These are phyloP conservation scores for Pristionchus maxplancki DNA, from an alignment of 2,888 invertebrate species.

Conservation along the genomic window DNA sequence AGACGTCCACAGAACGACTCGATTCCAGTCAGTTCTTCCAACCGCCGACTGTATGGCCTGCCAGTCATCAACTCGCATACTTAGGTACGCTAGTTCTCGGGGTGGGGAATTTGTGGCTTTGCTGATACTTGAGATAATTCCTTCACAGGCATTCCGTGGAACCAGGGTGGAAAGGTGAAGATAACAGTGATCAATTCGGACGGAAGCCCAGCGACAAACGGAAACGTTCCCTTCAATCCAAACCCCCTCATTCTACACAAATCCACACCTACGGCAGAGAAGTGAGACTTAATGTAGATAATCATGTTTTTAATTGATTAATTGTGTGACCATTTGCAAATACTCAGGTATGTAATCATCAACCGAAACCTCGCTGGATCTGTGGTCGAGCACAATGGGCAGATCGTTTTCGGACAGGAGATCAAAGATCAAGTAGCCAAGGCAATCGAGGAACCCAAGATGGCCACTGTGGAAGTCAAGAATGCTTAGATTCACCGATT, in stretches of 20 bases:
- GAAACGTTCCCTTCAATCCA: constrained; percentile 46
- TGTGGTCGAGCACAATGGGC: constrained; percentile 40
- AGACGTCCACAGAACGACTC: background rate
- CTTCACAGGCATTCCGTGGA: constrained; percentile 24
- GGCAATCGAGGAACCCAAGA: constrained; percentile 16
- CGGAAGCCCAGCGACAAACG: constrained; percentile 34
- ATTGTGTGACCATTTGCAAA: no score
- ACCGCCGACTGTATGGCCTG: constrained; percentile 14
- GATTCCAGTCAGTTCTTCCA: constrained; percentile 43
- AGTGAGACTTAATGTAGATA: no score
- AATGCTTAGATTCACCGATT: background rate
- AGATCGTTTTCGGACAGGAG: constrained; percentile 31
- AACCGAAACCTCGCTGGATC: constrained; percentile 28
- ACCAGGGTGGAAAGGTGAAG: constrained; percentile 49
- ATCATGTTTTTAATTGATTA: no score
- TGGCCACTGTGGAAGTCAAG: background rate
- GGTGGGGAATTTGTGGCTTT: no score
- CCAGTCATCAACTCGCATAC: constrained; percentile 40
- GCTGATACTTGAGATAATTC: background rate
- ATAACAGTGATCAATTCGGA: constrained; percentile 41
- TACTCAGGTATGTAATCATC: constrained; percentile 47
- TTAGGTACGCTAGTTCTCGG: constrained; percentile 4
- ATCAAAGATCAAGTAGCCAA: constrained; percentile 10
- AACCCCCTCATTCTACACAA: constrained; percentile 49
- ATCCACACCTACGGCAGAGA: constrained; percentile 23